These are phyloP conservation scores for Tenebrio molitor DNA, from an alignment of 1,140 invertebrate species.

Conservation along the genomic window DNA sequence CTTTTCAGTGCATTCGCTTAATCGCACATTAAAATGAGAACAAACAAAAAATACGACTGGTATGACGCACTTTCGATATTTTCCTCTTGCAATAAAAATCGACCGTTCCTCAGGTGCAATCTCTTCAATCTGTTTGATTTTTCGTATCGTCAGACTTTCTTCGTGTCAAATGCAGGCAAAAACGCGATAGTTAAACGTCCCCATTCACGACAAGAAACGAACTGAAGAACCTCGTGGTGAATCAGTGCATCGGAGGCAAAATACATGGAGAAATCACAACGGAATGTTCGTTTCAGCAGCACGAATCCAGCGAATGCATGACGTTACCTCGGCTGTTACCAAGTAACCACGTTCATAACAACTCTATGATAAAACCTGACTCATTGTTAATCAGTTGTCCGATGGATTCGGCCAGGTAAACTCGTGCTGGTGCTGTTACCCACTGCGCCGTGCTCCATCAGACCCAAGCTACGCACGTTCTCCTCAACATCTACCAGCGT, in stretches of 20 bases:
- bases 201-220: no score
- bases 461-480: no score
- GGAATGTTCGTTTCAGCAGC: constrained; percentile 8
- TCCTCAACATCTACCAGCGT: neutral
- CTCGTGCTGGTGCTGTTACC: neutral
- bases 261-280: constrained; percentile 26
- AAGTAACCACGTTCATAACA: constrained; percentile 42
- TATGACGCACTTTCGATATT: no score
- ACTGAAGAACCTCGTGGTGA: neutral
- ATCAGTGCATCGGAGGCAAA: constrained; percentile 30
- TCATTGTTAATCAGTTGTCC: constrained; percentile 50
- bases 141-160: no score
- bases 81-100: no score
- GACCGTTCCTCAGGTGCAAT: no score
- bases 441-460: constrained; percentile 7
- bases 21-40: no score
- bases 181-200: no score
- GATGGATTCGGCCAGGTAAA: constrained; percentile 44
- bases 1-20: no score
- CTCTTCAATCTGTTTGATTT: no score
- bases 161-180: no score
- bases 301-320: constrained; percentile 35
- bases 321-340: constrained; percentile 45
- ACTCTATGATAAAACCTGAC: constrained; percentile 50
- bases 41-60: no score